These are phyloP conservation scores for Drosophila jambulina DNA, from an alignment of 1,140 invertebrate species.

Conservation along the genomic window DNA sequence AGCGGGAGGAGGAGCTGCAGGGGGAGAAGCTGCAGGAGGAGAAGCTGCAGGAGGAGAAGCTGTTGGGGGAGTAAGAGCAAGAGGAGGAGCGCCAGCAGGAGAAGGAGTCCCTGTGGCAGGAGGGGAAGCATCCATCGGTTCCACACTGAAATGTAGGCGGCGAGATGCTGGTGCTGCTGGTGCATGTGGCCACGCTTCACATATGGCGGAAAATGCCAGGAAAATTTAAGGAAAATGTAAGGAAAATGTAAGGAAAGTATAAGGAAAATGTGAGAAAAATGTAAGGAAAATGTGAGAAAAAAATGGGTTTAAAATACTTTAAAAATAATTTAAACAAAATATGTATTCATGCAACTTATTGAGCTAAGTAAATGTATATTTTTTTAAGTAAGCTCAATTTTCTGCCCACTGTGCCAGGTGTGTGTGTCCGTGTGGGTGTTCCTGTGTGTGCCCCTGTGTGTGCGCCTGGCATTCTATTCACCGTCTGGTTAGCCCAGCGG, in stretches of 20 bases:
- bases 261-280: neutral
- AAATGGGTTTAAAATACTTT: neutral
- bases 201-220: constrained; percentile 13
- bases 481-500: constrained; percentile 60
- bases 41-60: neutral
- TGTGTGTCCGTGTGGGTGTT: constrained; percentile 11
- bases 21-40: neutral
- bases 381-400: neutral
- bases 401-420: neutral
- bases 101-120: neutral
- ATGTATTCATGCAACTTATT: neutral
- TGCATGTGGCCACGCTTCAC: constrained; percentile 16
- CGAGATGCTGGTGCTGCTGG: constrained; percentile 6
- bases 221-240: neutral
- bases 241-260: neutral
- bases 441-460: neutral
- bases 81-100: neutral
- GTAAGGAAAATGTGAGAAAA: neutral
- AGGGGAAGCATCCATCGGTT: constrained; percentile 16
- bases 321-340: neutral
- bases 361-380: neutral
- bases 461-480: constrained; percentile 51
- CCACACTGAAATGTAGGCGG: constrained; percentile 41
- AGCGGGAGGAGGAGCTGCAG: neutral
- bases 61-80: too few species aligned